Base-by-base conservation (phyloP, 2,797 vertebrate species). In the Microctenopoma steveboyesi region DNA sequence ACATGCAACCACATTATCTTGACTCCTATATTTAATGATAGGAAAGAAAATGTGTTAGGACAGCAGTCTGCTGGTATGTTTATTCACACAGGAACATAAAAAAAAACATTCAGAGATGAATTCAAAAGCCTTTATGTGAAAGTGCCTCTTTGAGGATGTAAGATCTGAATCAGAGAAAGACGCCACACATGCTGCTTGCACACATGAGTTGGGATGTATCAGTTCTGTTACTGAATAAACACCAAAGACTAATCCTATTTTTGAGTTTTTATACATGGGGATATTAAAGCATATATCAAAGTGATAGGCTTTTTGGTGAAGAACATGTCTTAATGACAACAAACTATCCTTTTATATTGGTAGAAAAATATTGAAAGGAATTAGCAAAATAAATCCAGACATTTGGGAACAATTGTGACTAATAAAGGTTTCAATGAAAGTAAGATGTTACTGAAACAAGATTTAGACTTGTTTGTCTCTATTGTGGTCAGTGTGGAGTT, bases 391-490 rank as follows among this genome's bases (percentile, higher is more conserved):
- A 22, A 51, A 85, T 71, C 61, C 72, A 77, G 65, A 77, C 48
- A 22, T 72, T 63, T 66, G 42, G 49, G 60, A 55, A 78, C 62
- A 74, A 69, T 81, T 85, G 84, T 65, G 65, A 76, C 67, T 61
- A 58, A 81, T 85, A 82, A 81, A 58, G 59, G 66, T 82, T 72
- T 82, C 78, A 69, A 74, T 74, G 56, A 86, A 88, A 86, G 84
- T 79, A 52, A 74, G 78, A 82, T 72, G 81, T 91, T 89, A 86
- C 78, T 72, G 85, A 88, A 88, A 83, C 84, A 86, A 87, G 69
- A 89, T 85, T 80, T 85, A 85, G 69, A 82, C 80, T 54, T 43
- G 69, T 69, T 52, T 55, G 63, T 61, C 77, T 92, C 78, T 90
- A 72, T 81, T 89, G 82, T 90, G 90, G 88, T 83, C 13, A 42